Conservation (phyloP, 2,797 vertebrate species). For the Acanthiza pusilla region DNA sequence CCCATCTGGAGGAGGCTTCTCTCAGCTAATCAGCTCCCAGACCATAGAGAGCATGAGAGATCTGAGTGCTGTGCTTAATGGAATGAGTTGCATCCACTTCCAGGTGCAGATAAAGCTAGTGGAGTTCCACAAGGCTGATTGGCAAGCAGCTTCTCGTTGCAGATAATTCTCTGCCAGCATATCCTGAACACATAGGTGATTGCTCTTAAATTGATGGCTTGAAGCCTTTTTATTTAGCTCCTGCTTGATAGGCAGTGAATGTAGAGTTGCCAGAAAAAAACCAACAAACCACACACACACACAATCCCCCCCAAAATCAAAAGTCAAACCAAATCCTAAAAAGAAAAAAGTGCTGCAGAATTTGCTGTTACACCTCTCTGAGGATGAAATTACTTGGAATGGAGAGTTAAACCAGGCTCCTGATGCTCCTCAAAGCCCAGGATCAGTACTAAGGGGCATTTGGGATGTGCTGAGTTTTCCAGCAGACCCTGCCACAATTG, state of each 20-base stretch:
- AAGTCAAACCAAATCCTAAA: background rate
- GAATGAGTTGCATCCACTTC: background rate
- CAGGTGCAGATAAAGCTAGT: constrained; percentile 16
- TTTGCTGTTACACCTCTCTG: background rate
- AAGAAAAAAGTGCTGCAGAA: background rate
- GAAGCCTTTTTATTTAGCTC: constrained; percentile 68
- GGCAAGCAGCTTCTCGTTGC: constrained; percentile 59
- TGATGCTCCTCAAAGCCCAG: background rate
- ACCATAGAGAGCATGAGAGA: background rate
- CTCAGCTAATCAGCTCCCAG: background rate
- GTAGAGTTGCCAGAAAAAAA: background rate
- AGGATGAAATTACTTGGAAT: background rate
- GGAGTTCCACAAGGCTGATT: constrained; percentile 47
- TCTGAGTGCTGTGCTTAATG: background rate
- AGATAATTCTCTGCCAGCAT: constrained; percentile 68
- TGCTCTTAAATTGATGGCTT: constrained; percentile 72
- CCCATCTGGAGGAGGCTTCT: background rate
- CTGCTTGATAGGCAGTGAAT: constrained; percentile 48
- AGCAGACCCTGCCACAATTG: background rate
- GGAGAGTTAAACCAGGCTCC: background rate
- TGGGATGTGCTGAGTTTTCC: accelerated
- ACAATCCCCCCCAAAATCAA: background rate
- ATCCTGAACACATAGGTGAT: constrained; percentile 63
- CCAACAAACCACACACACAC: background rate
- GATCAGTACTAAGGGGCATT: background rate